A percentile compares a stretch with the other conserved stretches of the same genome.
Evolutionary conservation across 2,888 invertebrate species (phyloP).

Genomic region (Seira musarum): DNA sequence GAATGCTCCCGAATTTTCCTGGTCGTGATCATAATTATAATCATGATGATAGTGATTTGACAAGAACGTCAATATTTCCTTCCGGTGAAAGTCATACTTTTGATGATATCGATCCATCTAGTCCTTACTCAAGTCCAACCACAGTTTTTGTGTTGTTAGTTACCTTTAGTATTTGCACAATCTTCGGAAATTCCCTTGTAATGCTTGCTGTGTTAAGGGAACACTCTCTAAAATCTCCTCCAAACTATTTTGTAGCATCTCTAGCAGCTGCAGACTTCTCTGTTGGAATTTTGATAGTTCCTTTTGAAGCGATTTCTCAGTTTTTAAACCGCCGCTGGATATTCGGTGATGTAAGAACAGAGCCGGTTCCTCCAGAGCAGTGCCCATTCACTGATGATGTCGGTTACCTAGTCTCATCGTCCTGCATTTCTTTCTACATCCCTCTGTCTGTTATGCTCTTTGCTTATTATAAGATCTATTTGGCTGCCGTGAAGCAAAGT

Average conservation of each 20-base stretch:
- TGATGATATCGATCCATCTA: not conserved
- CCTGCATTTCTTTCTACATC: constrained; percentile 97
- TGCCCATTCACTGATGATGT: constrained; percentile 97
- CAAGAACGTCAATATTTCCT: no score
- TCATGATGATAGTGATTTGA: no score
- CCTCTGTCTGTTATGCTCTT: constrained; percentile 98
- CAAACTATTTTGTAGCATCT: constrained; percentile 97
- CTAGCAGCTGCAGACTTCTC: constrained; percentile 96
- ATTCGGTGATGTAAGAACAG: constrained; percentile 87
- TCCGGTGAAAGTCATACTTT: no score
- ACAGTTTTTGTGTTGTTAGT: constrained; percentile 37
- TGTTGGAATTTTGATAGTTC: constrained; percentile 97
- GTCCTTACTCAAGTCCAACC: constrained; percentile 14
- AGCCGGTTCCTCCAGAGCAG: constrained; percentile 83
- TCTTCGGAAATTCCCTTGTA: constrained; percentile 95
- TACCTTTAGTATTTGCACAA: constrained; percentile 71
- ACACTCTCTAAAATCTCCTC: constrained; percentile 94
- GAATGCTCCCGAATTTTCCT: no score
- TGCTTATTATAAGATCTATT: constrained; percentile 96
- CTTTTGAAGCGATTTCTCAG: constrained; percentile 93
- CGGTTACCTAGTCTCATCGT: constrained; percentile 96
- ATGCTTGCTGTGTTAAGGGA: constrained; percentile 94
- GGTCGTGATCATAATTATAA: no score
- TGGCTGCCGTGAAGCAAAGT: constrained; percentile 93
- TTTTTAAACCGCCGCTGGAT: constrained; percentile 92